A percentile compares a stretch with the other conserved stretches of the same genome.
Conservation (phyloP, 2,888 invertebrate species). For the Prosopocoilus inquinatus region DNA sequence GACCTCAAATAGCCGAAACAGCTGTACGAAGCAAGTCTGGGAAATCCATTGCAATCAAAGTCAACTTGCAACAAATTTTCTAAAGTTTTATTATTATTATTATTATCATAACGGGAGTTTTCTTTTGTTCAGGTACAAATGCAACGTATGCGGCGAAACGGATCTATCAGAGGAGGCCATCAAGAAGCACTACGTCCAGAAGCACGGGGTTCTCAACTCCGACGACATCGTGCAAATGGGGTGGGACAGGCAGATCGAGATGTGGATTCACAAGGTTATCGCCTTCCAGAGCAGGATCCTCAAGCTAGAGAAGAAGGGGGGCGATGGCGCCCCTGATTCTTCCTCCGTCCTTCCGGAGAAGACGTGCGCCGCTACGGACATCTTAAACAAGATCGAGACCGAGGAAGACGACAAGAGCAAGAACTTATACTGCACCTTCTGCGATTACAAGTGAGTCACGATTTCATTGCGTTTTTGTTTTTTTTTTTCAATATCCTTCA, state of each 20-base stretch:
- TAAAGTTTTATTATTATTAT: too few relatives aligned
- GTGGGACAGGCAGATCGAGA: slow-evolving; percentile 31
- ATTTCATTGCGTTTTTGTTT: not conserved
- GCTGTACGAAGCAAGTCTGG: too few relatives aligned
- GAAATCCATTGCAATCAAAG: too few relatives aligned
- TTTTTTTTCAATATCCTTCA: not conserved
- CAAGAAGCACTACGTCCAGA: slow-evolving; percentile 55
- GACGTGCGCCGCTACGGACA: too few relatives aligned
- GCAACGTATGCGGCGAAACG: slow-evolving; percentile 58
- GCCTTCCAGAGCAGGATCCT: slow-evolving; percentile 29
- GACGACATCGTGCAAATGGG: slow-evolving; percentile 23
- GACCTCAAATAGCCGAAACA: too few relatives aligned
- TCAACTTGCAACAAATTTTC: too few relatives aligned
- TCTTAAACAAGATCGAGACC: too few relatives aligned
- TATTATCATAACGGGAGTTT: too few relatives aligned
- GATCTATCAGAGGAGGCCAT: slow-evolving; percentile 58
- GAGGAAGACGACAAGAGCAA: slow-evolving; percentile 4
- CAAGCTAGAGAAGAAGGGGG: slow-evolving; percentile 12
- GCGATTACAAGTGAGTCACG: slow-evolving; percentile 11
- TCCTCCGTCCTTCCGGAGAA: slow-evolving; percentile 17
- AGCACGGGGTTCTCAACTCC: slow-evolving; percentile 49
- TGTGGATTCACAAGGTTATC: slow-evolving; percentile 38
- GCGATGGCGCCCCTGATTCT: slow-evolving; percentile 4
- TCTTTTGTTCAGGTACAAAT: slow-evolving; percentile 39
- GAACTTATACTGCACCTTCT: slow-evolving; percentile 9